phyloP scores from a whole-genome alignment of 2,888 invertebrate genomes.

The Liopterus haemorrhoidalis region DNA sequence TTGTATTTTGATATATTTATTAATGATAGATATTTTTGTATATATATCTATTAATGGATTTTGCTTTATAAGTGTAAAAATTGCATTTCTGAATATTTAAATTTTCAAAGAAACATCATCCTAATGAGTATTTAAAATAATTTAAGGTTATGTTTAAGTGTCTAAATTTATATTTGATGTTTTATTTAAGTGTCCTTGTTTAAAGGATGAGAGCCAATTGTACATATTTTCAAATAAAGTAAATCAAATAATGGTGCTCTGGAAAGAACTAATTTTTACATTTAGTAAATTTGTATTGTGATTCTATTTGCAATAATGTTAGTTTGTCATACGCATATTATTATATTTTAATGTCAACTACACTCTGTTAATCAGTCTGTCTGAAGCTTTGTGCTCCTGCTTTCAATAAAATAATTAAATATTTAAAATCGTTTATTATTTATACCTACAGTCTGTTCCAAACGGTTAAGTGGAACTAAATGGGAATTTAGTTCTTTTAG shows the following conservation, averaged over 20 bases:
- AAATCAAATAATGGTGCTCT: constrained; percentile 46
- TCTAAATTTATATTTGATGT: constrained; percentile 9
- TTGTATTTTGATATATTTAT: not conserved
- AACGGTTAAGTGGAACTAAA: no score
- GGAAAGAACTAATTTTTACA: constrained; percentile 32
- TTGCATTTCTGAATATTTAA: constrained; percentile 8
- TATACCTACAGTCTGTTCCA: no score
- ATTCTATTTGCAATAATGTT: constrained; percentile 38
- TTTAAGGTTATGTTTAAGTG: not conserved
- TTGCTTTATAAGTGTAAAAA: constrained; percentile 1
- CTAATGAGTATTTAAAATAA: constrained; percentile 46
- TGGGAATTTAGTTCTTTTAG: no score
- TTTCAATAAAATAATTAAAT: constrained; percentile 20
- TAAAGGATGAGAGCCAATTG: constrained; percentile 17
- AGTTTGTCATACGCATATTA: constrained; percentile 7
- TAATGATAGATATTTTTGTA: not conserved
- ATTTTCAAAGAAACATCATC: constrained; percentile 41
- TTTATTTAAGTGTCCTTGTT: constrained; percentile 6
- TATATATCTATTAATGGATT: constrained; percentile 1
- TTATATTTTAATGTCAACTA: constrained; percentile 1
- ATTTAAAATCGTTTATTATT: no score
- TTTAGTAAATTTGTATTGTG: constrained; percentile 44
- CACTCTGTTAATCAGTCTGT: not conserved
- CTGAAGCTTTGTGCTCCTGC: constrained; percentile 21
- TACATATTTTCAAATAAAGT: constrained; percentile 28